Percentiles rank a stretch among this genome's conserved stretches.
Evolutionary conservation across 2,888 invertebrate genomes (phyloP).

Genomic region (Cantharis lateralis): DNA sequence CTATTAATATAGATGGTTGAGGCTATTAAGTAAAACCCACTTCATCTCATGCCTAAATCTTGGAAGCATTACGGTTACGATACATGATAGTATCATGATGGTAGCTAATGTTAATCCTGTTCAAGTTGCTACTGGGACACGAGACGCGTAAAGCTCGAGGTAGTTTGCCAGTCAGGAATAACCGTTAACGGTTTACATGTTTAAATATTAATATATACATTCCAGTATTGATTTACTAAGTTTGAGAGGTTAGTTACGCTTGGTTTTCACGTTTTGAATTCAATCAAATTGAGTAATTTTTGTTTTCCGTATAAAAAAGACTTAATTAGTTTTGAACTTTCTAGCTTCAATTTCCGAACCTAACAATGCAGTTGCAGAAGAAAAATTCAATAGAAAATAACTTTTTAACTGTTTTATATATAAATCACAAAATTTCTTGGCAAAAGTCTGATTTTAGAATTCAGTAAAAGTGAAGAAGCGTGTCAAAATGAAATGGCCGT

Average conservation of each 20-base stretch:
- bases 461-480: conserved; percentile 28
- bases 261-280: conserved; percentile 2
- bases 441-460: conserved; percentile 22
- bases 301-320: neutral
- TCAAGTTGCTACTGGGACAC: conserved; percentile 19
- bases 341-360: neutral
- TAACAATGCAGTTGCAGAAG: neutral
- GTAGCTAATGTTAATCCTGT: conserved; percentile 31
- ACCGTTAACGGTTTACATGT: conserved; percentile 30
- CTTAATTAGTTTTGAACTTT: neutral
- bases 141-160: conserved; percentile 16
- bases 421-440: conserved; percentile 21
- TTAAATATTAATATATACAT: conserved; percentile 39
- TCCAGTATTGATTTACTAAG: conserved; percentile 26
- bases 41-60: conserved; percentile 37
- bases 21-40: conserved; percentile 38
- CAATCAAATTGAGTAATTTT: neutral
- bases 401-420: conserved; percentile 18
- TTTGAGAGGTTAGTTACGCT: conserved; percentile 23
- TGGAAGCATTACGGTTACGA: conserved; percentile 39
- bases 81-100: conserved; percentile 34
- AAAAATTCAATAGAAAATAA: conserved; percentile 5
- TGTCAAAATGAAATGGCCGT: conserved; percentile 30
- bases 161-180: conserved; percentile 27
- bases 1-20: conserved; percentile 32